Evolutionary conservation across 2,113 vertebrate species (phyloP).

Genomic region (Phaethon lepturus): DNA sequence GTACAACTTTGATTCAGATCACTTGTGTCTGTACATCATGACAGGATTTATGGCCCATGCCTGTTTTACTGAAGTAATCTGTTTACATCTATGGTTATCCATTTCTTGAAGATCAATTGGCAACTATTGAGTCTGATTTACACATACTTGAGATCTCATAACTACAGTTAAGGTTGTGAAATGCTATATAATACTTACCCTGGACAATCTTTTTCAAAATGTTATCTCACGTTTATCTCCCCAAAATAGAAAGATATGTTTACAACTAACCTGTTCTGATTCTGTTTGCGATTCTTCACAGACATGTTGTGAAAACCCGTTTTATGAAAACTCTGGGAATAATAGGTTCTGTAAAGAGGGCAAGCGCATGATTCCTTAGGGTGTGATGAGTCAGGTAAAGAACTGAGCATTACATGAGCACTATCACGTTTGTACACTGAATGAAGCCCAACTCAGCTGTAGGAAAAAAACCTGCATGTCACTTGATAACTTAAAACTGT

Average conservation of each 20-base stretch:
- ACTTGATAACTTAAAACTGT: neutral
- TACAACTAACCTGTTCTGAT: neutral
- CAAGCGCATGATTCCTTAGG: neutral
- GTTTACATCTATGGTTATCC: neutral
- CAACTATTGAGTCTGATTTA: neutral
- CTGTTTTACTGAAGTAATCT: neutral
- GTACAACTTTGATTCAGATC: neutral
- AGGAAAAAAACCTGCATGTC: neutral
- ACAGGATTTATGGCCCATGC: neutral
- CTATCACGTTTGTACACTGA: neutral
- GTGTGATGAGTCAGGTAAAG: neutral
- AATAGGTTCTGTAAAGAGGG: neutral
- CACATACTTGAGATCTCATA: accelerated
- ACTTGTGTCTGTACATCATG: neutral
- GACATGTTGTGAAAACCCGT: neutral
- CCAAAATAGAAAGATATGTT: neutral
- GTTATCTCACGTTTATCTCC: neutral
- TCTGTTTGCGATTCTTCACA: neutral
- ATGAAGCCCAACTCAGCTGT: neutral
- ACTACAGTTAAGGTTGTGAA: neutral
- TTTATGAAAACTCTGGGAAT: neutral
- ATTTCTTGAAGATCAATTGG: neutral
- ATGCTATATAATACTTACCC: neutral
- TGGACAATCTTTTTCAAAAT: too few relatives aligned
- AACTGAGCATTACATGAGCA: neutral